Base-by-base conservation (phyloP, 2,888 invertebrate species). In the Laothoe populi region DNA sequence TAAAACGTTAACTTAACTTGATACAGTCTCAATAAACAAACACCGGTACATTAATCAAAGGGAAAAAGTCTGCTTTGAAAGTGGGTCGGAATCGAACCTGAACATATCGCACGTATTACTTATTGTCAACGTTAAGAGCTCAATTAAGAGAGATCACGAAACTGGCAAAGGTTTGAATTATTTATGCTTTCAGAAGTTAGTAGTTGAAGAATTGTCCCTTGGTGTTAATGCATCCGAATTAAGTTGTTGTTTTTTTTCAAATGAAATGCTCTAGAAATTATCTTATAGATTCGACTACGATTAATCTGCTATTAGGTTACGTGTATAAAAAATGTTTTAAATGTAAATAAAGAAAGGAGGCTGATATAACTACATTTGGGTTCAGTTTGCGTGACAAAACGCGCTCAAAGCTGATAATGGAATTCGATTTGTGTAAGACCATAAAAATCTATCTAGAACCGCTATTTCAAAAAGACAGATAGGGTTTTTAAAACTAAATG, bases 61-160 rank as follows among this genome's bases (percentile, higher is more conserved):
- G 57, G 42, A 5, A 42, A 58, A 58, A 23, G 57, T 11, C 61
- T 64, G 64, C 66, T 67, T 69, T 66, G 62, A 68, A 82, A 81
- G 75, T 78, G 64, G 81, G 78, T 68, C 78, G 70, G 48, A 31
- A 23, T 62, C 69, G 71, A 75, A 72, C 74, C 68, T 70, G 79
- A 79, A 72, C 70, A 74, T 74, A 79, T 81, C 81, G 69, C 69
- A 66, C 71, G 72, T 75, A 83, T 85, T 82, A 83, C 74, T 84
- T 82, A 81, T 83, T 83, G 83, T 86, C 84, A 79, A 77, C 79
- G 70, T 72, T 86, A 86, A 85, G 82, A 85, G 81, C 84, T 85
- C 81, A 84, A 86, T 86, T 84, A 83, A 78, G 77, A 72, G 64
- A 67, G 73, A 78, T 81, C 83, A 83, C 77, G 81, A 73, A 62